Evolutionary conservation across 1,140 invertebrate genomes (phyloP), one percentile per base, ranked within the genome.

Genomic region (Drosophila novamexicana): DNA sequence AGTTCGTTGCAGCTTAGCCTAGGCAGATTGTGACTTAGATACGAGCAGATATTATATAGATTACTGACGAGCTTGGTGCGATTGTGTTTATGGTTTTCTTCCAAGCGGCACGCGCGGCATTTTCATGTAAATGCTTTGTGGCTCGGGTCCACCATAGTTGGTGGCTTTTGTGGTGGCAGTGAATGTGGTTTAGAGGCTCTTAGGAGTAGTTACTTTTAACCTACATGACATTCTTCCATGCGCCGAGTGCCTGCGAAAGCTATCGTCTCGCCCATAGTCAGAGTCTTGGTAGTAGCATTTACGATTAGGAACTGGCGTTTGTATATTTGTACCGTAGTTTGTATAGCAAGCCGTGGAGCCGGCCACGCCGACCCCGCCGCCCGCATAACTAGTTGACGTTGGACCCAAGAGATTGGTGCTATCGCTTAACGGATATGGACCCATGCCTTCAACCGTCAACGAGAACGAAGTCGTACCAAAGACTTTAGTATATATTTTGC

Each of bases 381-480:
- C 61, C 54, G 54, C 64, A 44, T 90, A 90, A 54, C 67, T 74
- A 39, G 77, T 86, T 56, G 91, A 90, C 37, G 76, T 88, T 79
- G 91, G 90, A 61, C 91, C 90, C 86, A 92, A 78, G 29, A 92
- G 81, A 75, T 92, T 92, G 69, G 91, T 91, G 91, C 89, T 91
- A 90, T 92, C 91, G 77, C 88, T 91, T 73, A 92, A 79, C 42
- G 91, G 91, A 90, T 92, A 92, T 76, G 91, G 91, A 90, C 91
- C 91, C 91, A 92, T 92, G 83, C 91, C 91, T 92, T 92, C 91
- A 92, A 92, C 91, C 91, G 90, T 92, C 73, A 91, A 91, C 67
- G 91, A 92, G 75, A 92, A 92, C 85, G 91, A 92, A 78, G 91
- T 92, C 73, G 90, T 92, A 79, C 91, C 91, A 92, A 92, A 92